Evolutionary conservation across 2,888 invertebrate genomes (phyloP).

Genomic region (Melieria omissa): DNA sequence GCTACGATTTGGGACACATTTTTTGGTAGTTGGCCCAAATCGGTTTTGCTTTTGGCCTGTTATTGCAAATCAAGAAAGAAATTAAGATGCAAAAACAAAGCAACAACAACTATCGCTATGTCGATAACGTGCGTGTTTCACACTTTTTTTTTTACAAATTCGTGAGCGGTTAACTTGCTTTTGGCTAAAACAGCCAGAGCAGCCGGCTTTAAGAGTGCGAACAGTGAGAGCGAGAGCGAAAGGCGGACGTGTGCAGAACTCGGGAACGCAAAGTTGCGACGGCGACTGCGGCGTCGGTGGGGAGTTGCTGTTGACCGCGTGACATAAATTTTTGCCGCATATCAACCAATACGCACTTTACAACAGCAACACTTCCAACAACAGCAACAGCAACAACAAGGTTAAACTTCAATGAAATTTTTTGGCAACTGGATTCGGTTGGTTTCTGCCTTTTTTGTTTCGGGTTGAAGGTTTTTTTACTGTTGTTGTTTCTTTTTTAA

Average conservation of each 20-base stretch:
- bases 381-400: neutral
- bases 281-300: too few species aligned
- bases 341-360: too few species aligned
- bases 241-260: neutral
- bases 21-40: neutral
- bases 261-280: too few species aligned
- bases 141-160: too few species aligned
- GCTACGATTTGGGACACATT: too few species aligned
- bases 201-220: neutral
- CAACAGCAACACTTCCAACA: constrained; percentile 31
- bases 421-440: too few species aligned
- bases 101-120: constrained; percentile 19
- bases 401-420: too few species aligned
- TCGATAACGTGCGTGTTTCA: neutral
- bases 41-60: neutral
- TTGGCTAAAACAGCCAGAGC: neutral
- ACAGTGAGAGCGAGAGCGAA: neutral
- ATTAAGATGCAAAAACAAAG: constrained; percentile 20
- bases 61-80: neutral
- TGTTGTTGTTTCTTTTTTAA: neutral
- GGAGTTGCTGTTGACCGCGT: constrained; percentile 20
- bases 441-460: too few species aligned
- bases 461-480: too few species aligned
- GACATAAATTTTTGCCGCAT: constrained; percentile 18
- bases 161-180: too few species aligned